Conservation (phyloP, 2,888 invertebrate genomes). For the Volucella inflata region DNA sequence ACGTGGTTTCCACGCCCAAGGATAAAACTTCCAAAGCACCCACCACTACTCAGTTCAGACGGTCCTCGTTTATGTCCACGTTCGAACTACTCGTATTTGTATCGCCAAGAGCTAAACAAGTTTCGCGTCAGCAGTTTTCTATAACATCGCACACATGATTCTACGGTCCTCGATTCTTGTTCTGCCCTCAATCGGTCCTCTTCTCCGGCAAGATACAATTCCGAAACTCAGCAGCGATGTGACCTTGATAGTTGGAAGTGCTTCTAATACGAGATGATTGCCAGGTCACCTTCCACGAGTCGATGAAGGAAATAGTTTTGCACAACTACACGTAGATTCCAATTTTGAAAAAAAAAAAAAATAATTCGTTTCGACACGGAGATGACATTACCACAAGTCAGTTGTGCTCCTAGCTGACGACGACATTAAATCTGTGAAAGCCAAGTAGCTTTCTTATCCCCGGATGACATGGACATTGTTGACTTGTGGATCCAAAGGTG, state of each 20-base stretch:
- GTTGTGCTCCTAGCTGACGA: slow-evolving; percentile 39
- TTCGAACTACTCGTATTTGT: slow-evolving; percentile 29
- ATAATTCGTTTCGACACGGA: slow-evolving; percentile 52
- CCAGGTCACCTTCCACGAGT: slow-evolving; percentile 47
- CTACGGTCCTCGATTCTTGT: not conserved
- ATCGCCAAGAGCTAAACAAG: slow-evolving; percentile 47
- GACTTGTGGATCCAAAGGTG: slow-evolving; percentile 41
- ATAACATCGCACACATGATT: slow-evolving; percentile 15
- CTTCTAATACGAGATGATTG: not conserved
- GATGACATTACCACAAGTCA: slow-evolving; percentile 36
- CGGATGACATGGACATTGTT: not conserved
- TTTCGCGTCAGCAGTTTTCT: slow-evolving; percentile 55
- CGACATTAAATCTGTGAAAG: slow-evolving; percentile 33
- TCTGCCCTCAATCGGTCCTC: not conserved
- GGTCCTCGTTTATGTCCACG: no score
- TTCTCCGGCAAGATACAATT: slow-evolving; percentile 43
- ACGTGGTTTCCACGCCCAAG: slow-evolving; percentile 31
- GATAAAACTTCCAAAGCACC: slow-evolving; percentile 4
- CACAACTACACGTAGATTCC: slow-evolving; percentile 51
- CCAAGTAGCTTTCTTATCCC: slow-evolving; percentile 24
- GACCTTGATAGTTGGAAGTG: slow-evolving; percentile 45
- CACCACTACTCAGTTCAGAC: slow-evolving; percentile 6
- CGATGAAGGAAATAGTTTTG: slow-evolving; percentile 55
- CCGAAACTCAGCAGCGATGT: slow-evolving; percentile 60
- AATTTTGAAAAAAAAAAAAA: slow-evolving; percentile 56